Percentiles rank a stretch among this genome's conserved stretches.
Conservation (phyloP, 92 coral and sea anemone genomes). For the Muricea muricata region DNA sequence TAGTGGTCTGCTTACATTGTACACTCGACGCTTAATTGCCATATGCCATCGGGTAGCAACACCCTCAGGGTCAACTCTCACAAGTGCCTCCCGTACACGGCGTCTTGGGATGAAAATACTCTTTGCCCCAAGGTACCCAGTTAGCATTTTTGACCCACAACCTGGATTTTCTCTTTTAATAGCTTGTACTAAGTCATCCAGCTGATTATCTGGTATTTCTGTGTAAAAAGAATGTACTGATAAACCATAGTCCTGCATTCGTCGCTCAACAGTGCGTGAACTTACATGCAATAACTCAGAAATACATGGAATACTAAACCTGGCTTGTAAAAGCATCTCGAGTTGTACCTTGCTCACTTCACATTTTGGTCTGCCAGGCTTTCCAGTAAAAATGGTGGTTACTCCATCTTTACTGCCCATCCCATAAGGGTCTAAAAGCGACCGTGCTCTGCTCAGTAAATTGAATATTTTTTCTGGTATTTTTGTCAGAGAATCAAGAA, state of each 20-base stretch:
- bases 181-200: neutral
- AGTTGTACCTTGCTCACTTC: constrained; percentile 51
- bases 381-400: constrained; percentile 39
- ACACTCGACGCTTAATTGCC: constrained; percentile 56
- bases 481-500: constrained; percentile 53
- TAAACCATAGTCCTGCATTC: constrained; percentile 28
- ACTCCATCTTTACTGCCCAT: constrained; percentile 8
- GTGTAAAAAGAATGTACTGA: constrained; percentile 26
- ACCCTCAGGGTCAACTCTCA: constrained; percentile 47
- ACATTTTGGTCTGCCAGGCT: constrained; percentile 58
- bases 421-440: constrained; percentile 23
- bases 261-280: constrained; percentile 31
- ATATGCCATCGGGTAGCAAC: constrained; percentile 47
- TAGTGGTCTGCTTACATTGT: constrained; percentile 55
- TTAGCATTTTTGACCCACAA: constrained; percentile 26
- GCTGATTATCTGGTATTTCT: neutral
- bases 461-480: constrained; percentile 53
- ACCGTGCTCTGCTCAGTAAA: constrained; percentile 46
- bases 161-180: constrained; percentile 7
- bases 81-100: constrained; percentile 47
- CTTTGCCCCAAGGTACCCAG: constrained; percentile 9
- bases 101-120: constrained; percentile 25
- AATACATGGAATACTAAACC: constrained; percentile 44
- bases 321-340: constrained; percentile 32
- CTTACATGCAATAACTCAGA: constrained; percentile 24